Conservation (phyloP, 2,888 invertebrate species). For the Zhengitettix transpicula region DNA sequence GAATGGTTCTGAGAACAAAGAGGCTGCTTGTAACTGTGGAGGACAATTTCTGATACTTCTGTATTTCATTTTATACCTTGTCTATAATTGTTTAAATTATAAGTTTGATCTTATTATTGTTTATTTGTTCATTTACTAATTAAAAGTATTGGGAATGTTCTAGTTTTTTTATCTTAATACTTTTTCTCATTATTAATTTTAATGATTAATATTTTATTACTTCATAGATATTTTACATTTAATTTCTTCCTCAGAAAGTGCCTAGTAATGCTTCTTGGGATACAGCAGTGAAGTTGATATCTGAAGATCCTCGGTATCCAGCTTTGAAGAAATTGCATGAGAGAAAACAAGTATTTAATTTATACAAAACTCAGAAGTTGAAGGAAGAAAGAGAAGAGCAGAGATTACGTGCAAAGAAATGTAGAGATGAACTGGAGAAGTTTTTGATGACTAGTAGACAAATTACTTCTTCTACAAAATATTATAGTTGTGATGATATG, state of each 20-base stretch:
- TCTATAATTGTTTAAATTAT: too few species aligned
- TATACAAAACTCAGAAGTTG: conserved; percentile 91
- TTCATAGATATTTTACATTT: too few species aligned
- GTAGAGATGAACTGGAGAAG: conserved; percentile 89
- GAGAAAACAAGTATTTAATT: conserved; percentile 96
- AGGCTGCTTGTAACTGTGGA: too few species aligned
- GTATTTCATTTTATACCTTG: too few species aligned
- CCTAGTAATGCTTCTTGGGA: conserved; percentile 94
- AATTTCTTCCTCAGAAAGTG: conserved; percentile 43
- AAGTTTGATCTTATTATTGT: too few species aligned
- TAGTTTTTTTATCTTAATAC: too few species aligned
- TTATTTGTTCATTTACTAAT: too few species aligned
- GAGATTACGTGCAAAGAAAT: conserved; percentile 73
- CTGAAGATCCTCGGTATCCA: conserved; percentile 73
- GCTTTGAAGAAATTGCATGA: conserved; percentile 89
- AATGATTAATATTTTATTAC: too few species aligned
- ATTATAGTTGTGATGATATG: conserved; percentile 81
- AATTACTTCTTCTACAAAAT: conserved; percentile 82
- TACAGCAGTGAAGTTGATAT: conserved; percentile 88
- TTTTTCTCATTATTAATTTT: too few species aligned
- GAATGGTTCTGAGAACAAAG: too few species aligned
- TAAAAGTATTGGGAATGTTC: too few species aligned
- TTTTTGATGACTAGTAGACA: conserved; percentile 78
- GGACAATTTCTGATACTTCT: too few species aligned
- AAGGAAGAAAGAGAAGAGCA: conserved; percentile 98